phyloP scores from a whole-genome alignment of 2,797 vertebrate genomes.

The Melanotaenia boesemani region DNA sequence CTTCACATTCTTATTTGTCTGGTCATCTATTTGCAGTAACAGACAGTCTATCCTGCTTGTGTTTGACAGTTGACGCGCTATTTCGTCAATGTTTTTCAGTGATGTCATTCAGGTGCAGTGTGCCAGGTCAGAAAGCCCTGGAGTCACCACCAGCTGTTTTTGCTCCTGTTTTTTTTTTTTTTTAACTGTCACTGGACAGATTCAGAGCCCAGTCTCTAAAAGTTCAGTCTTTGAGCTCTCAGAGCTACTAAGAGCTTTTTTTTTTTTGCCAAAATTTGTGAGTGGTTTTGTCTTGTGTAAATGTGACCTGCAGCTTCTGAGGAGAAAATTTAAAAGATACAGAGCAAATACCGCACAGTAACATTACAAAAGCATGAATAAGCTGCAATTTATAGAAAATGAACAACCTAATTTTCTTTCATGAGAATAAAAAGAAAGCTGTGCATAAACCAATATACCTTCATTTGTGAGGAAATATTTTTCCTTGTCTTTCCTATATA shows the following conservation, averaged over 20 bases:
- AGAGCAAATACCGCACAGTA: not conserved
- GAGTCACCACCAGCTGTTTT: constrained; percentile 53
- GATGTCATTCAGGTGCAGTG: constrained; percentile 79
- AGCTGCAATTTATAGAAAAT: not conserved
- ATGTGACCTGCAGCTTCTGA: not conserved
- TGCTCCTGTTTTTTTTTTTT: constrained; percentile 15
- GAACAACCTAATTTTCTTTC: not conserved
- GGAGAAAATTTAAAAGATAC: not conserved
- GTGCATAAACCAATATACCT: not conserved
- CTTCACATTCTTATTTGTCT: constrained; percentile 69
- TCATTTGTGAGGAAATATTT: not conserved
- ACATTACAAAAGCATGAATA: not conserved
- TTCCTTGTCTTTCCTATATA: no score
- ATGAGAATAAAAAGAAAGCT: not conserved
- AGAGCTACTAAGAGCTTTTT: not conserved
- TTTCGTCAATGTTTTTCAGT: constrained; percentile 65
- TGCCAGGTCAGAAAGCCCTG: constrained; percentile 73
- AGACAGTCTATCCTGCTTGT: constrained; percentile 66
- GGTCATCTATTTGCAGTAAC: constrained; percentile 75
- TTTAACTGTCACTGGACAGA: constrained; percentile 48
- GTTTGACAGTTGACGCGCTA: constrained; percentile 74
- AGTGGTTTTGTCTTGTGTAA: not conserved
- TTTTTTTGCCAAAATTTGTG: not conserved
- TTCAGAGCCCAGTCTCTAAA: not conserved
- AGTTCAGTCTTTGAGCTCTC: not conserved